Base-by-base conservation (phyloP, 1,140 invertebrate species). In the Bemisia tabaci region DNA sequence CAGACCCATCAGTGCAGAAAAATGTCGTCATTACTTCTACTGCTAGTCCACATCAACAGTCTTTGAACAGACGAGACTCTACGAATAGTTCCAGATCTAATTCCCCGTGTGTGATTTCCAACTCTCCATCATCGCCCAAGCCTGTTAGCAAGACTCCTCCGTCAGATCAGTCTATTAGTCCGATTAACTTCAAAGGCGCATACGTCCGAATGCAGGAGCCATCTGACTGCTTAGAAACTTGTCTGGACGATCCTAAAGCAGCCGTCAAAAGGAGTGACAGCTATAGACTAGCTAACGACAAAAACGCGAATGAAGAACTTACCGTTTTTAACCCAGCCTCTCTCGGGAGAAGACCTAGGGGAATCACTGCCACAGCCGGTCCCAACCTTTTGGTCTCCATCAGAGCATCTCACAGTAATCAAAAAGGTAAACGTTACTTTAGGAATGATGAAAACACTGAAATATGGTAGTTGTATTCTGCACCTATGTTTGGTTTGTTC, bases 221-320 rank as follows among this genome's bases (percentile, higher is more conserved):
- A 17, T 70, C 70, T 0, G 67, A 73, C 9, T 71, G 70, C 25
- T 24, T 67, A 21, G 66, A 69, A 23, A 70, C 66, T 17, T 62
- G 66, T 26, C 33, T 63, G 21, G 71, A 72, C 26, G 71, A 71
- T 9, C 76, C 78, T 12, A 79, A 79, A 65, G 76, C 79, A 58
- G 74, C 75, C 66, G 65, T 92, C 26, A 90, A 90, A 78, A 82
- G 90, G 60, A 91, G 89, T 75, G 89, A 92, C 74, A 92, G 90
- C 77, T 93, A 93, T 74, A 84, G 90, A 68, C 83, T 91, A 75
- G 91, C 91, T 1, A 92, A 91, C 77, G 65, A 70, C 58, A 63
- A 72, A 39, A 71, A 48, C 33, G 33, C 33, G 33, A 48, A 48
- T 48, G 33, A 48, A 48, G 33, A 48, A 17, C 17, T 64, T 17